Evolutionary conservation across 2,113 vertebrate genomes (phyloP), one percentile per base, ranked within the genome.

Genomic region (Nothobranchius kuhntae): DNA sequence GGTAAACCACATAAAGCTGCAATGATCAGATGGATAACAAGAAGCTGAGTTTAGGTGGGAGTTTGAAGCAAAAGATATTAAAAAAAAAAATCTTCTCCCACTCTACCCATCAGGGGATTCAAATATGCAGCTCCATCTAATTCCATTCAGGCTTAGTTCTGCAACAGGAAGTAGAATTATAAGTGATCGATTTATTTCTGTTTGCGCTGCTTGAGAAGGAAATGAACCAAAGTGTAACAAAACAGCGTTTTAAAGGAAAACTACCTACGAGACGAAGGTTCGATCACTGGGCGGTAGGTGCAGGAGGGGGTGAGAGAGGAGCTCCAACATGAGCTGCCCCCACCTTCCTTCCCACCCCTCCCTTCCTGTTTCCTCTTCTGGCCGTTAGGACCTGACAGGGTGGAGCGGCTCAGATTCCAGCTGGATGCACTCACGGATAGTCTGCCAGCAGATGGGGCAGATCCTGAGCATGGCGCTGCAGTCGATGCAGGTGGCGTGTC

Each of bases 381-480:
- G 56, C 44, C 4, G 0, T 60, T 9, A 5, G 14, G 68, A 73
- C 58, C 73, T 42, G 53, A 62, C 63, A 51, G 44, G 57, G 36
- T 42, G 50, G 45, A 42, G 60, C 0, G 7, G 74, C 61, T 95
- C 93, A 99, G 81, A 98, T 96, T 97, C 98, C 68, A 98, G 91
- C 80, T 93, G 96, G 80, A 99, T 99, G 75, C 96, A 92, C 86
- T 99, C 98, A 0, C 96, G 95, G 91, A 99, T 96, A 73, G 94
- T 93, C 93, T 98, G 97, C 66, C 98, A 90, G 91, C 98, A 99
- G 87, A 99, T 99, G 40, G 98, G 97, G 85, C 98, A 99, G 54
- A 95, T 94, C 36, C 93, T 96, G 13, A 99, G 94, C 0, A 95
- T 92, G 0, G 94, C 89, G 59, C 96, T 97, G 90, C 98, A 99